Conservation (phyloP, 2,797 vertebrate species). For the Antennarius maculatus region DNA sequence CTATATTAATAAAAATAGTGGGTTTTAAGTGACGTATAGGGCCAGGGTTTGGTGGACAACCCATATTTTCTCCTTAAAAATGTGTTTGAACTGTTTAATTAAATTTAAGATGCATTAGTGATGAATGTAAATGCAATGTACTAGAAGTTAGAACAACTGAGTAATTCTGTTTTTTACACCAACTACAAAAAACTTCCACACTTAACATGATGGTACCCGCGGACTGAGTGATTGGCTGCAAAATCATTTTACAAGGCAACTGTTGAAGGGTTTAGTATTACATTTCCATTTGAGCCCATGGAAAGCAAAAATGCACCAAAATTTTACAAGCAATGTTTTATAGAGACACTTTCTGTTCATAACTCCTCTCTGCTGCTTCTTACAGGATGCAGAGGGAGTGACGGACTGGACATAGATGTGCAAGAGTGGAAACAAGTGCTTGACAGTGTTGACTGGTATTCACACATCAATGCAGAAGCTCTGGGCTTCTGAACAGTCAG, state of each 20-base stretch:
- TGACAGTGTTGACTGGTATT: slow-evolving; percentile 60
- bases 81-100: too few relatives aligned
- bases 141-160: slow-evolving; percentile 21
- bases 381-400: slow-evolving; percentile 30
- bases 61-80: background rate
- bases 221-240: slow-evolving; percentile 70
- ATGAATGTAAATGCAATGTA: background rate
- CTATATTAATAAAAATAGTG: background rate
- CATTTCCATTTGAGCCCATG: slow-evolving; percentile 44
- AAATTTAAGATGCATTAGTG: background rate
- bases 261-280: slow-evolving; percentile 30
- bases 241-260: slow-evolving; percentile 33
- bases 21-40: background rate
- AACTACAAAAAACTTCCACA: slow-evolving; percentile 66
- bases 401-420: slow-evolving; percentile 51
- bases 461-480: slow-evolving; percentile 52
- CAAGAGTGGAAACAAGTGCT: slow-evolving; percentile 58
- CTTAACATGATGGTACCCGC: slow-evolving; percentile 57
- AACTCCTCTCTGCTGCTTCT: slow-evolving; percentile 37
- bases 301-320: slow-evolving; percentile 49
- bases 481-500: slow-evolving; percentile 45
- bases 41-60: background rate
- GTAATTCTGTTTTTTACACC: slow-evolving; percentile 17
- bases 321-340: slow-evolving; percentile 51
- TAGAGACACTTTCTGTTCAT: slow-evolving; percentile 50